Percentiles rank a stretch among this genome's conserved stretches.
phyloP scores from a whole-genome alignment of 2,888 invertebrate species.

The Cataglyphis cursor region DNA sequence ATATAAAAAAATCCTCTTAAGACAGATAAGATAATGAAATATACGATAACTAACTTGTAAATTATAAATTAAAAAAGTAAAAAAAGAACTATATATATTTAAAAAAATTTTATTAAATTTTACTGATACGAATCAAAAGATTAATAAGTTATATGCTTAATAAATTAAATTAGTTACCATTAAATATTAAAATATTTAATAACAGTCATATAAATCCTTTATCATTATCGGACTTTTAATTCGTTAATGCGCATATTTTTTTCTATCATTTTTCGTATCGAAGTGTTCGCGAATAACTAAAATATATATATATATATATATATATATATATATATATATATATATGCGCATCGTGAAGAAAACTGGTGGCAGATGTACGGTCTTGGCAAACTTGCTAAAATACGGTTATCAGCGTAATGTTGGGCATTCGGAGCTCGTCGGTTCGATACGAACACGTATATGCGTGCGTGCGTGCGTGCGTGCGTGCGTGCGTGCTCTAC shows the following conservation, averaged over 20 bases:
- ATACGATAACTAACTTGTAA: constrained; percentile 17
- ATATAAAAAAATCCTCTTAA: neutral
- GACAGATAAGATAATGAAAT: constrained; percentile 28
- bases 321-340: no score
- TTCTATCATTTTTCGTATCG: neutral
- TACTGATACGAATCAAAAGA: constrained; percentile 1
- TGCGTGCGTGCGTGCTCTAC: constrained; percentile 2
- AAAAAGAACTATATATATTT: neutral
- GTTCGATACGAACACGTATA: constrained; percentile 3
- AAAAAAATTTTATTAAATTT: neutral
- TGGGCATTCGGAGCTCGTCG: neutral
- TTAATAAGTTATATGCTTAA: neutral
- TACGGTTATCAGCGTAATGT: constrained; percentile 11
- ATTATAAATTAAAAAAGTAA: neutral
- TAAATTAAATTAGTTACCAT: constrained; percentile 1
- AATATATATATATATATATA: neutral
- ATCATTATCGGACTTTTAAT: neutral
- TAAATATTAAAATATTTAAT: neutral
- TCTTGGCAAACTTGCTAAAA: constrained; percentile 3
- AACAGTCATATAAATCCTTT: constrained; percentile 3
- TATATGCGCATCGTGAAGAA: neutral
- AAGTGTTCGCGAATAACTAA: neutral
- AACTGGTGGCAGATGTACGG: neutral
- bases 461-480: no score
- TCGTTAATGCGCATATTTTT: neutral